A percentile compares a stretch with the other conserved stretches of the same genome.
Evolutionary conservation across 2,113 vertebrate species (phyloP).

Genomic region (Uria aalge): DNA sequence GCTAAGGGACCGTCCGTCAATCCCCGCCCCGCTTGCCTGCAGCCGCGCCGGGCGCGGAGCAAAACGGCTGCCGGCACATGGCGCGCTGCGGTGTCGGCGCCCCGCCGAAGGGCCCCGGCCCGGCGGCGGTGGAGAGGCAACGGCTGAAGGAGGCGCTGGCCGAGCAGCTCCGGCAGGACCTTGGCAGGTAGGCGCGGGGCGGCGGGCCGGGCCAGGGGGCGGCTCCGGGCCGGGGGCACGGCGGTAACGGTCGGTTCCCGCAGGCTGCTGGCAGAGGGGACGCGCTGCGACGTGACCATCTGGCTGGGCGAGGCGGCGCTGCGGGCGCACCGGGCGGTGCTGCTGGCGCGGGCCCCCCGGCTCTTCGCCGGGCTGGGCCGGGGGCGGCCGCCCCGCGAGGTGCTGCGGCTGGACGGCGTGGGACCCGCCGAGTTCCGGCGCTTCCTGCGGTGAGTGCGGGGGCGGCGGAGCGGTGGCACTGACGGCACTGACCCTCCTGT

Average conservation of each 20-base stretch:
- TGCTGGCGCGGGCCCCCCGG: constrained; percentile 76
- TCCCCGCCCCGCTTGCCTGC: background rate
- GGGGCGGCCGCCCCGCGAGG: background rate
- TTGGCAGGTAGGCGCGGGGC: constrained; percentile 69
- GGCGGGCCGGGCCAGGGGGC: background rate
- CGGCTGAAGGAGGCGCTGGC: constrained; percentile 66
- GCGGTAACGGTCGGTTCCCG: background rate
- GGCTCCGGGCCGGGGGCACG: background rate
- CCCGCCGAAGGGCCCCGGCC: background rate
- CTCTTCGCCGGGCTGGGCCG: background rate
- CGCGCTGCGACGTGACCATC: constrained; percentile 28
- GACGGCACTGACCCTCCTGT: rapidly evolving
- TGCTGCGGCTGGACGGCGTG: background rate
- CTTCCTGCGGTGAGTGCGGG: constrained; percentile 82
- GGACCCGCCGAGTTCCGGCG: background rate
- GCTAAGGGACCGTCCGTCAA: background rate
- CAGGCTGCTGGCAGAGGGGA: constrained; percentile 31
- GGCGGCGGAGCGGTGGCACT: background rate
- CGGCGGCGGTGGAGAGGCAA: constrained; percentile 59
- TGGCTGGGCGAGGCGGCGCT: constrained; percentile 34
- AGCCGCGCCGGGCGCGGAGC: background rate
- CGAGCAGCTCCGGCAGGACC: constrained; percentile 71
- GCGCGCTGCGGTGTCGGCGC: constrained; percentile 15
- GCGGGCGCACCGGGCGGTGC: constrained; percentile 72
- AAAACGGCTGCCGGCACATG: constrained; percentile 8